phyloP scores from a whole-genome alignment of 2,888 invertebrate species.

The Cylloceria caligata region DNA sequence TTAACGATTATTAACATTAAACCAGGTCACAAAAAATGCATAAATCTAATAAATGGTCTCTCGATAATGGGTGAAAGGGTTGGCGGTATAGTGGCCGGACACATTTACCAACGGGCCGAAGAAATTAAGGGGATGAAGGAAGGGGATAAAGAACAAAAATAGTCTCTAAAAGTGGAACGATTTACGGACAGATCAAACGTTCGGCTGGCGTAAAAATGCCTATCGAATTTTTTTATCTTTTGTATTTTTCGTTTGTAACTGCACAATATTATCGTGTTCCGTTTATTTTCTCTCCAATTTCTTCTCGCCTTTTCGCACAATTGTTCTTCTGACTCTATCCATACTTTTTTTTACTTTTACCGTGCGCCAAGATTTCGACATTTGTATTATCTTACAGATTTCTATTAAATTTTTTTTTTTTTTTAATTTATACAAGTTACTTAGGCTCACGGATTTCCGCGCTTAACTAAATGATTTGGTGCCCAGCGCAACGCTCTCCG shows the following conservation, averaged over 20 bases:
- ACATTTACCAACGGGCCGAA: slow-evolving; percentile 1
- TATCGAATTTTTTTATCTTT: slow-evolving; percentile 54
- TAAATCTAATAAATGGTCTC: slow-evolving; percentile 72
- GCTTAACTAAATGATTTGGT: slow-evolving; percentile 41
- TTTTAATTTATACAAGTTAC: slow-evolving; percentile 77
- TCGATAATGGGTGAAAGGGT: slow-evolving; percentile 47
- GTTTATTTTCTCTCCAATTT: slow-evolving; percentile 41
- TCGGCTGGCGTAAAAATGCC: slow-evolving; percentile 66
- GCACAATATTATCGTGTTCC: slow-evolving; percentile 31
- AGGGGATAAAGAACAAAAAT: slow-evolving; percentile 16
- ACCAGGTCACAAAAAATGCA: slow-evolving; percentile 80
- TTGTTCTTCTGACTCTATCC: slow-evolving; percentile 34
- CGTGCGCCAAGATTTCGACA: slow-evolving; percentile 55
- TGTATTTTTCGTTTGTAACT: slow-evolving; percentile 22
- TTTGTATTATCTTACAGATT: slow-evolving; percentile 66
- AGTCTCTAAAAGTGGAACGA: slow-evolving; percentile 48
- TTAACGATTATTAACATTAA: slow-evolving; percentile 77
- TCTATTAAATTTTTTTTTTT: slow-evolving; percentile 48
- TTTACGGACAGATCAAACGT: slow-evolving; percentile 39
- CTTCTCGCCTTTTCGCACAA: slow-evolving; percentile 18
- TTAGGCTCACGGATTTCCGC: slow-evolving; percentile 73
- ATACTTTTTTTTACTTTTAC: slow-evolving; percentile 45
- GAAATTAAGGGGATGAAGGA: slow-evolving; percentile 22
- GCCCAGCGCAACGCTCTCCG: slow-evolving; percentile 20
- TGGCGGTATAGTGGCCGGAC: background rate